These are phyloP conservation scores for Drosophila sp. DNA, from an alignment of 1,140 invertebrate species.

Conservation along the genomic window DNA sequence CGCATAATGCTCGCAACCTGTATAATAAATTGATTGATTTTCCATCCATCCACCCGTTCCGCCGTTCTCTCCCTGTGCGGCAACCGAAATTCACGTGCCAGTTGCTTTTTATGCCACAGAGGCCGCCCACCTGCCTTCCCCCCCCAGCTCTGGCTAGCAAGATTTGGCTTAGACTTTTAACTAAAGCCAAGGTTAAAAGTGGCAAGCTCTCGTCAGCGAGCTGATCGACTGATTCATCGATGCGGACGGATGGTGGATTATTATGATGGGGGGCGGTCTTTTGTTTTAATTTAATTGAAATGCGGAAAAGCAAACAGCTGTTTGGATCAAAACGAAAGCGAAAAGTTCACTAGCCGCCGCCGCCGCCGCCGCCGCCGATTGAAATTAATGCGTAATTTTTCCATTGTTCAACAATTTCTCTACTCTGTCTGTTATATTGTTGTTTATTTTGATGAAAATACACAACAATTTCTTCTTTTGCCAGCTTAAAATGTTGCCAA, in stretches of 20 bases:
- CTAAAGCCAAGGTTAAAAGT: conserved; percentile 51
- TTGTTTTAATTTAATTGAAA: conserved; percentile 49
- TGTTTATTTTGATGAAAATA: conserved; percentile 43
- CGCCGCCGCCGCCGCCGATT: neutral
- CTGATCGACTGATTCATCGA: conserved; percentile 31
- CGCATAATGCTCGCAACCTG: conserved; percentile 38
- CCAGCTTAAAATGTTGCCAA: conserved; percentile 52
- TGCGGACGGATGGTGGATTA: neutral
- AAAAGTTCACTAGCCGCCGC: conserved; percentile 66
- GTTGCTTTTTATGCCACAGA: conserved; percentile 43
- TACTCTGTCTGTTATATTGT: conserved; percentile 17
- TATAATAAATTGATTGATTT: conserved; percentile 47
- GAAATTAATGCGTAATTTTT: conserved; percentile 56
- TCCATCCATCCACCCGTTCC: neutral
- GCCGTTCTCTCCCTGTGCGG: neutral
- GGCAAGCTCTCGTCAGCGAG: neutral
- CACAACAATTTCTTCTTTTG: conserved; percentile 28
- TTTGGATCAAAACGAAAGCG: conserved; percentile 46
- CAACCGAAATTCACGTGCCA: conserved; percentile 46
- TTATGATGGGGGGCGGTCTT: conserved; percentile 15
- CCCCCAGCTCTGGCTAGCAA: conserved; percentile 9
- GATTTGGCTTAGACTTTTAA: conserved; percentile 51
- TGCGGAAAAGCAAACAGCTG: conserved; percentile 58
- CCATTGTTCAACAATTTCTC: conserved; percentile 46
- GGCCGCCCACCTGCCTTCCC: conserved; percentile 43